Conservation (phyloP, 1,140 invertebrate genomes). For the Heliconius eleuchia region DNA sequence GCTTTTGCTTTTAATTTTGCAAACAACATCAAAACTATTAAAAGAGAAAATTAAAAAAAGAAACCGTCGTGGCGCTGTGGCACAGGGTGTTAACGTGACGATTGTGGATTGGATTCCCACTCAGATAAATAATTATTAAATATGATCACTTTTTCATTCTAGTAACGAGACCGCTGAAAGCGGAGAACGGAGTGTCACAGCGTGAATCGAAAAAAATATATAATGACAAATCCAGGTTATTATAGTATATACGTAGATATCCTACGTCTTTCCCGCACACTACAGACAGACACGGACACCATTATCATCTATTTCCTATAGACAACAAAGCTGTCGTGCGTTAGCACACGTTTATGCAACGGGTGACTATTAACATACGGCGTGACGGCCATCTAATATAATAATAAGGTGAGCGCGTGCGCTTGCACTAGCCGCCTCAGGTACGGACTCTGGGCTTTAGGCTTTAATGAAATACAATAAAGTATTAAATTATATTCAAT, state of each 20-base stretch:
- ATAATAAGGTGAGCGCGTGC: conserved; percentile 57
- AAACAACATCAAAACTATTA: too few relatives aligned
- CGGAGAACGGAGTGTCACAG: too few relatives aligned
- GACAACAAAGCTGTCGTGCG: conserved; percentile 39
- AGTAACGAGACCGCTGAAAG: too few relatives aligned
- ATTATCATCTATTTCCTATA: conserved; percentile 31
- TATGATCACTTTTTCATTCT: too few relatives aligned
- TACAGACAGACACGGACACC: background rate
- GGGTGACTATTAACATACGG: conserved; percentile 58
- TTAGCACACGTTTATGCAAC: conserved; percentile 43
- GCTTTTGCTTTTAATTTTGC: too few relatives aligned
- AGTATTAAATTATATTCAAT: too few relatives aligned
- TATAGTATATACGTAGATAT: background rate
- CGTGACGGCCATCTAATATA: conserved; percentile 64
- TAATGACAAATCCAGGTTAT: background rate
- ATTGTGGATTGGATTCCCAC: too few relatives aligned
- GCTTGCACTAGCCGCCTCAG: conserved; percentile 44
- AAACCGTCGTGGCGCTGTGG: too few relatives aligned
- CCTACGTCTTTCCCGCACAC: background rate
- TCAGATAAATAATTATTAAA: too few relatives aligned
- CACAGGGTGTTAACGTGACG: too few relatives aligned
- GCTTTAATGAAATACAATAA: too few relatives aligned
- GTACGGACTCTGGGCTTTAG: conserved; percentile 43
- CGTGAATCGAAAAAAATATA: background rate
- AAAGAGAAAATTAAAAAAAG: too few relatives aligned